Percentiles rank a stretch among this genome's conserved stretches.
Evolutionary conservation across 2,888 invertebrate species (phyloP).

Genomic region (Lampropteryx suffumata): DNA sequence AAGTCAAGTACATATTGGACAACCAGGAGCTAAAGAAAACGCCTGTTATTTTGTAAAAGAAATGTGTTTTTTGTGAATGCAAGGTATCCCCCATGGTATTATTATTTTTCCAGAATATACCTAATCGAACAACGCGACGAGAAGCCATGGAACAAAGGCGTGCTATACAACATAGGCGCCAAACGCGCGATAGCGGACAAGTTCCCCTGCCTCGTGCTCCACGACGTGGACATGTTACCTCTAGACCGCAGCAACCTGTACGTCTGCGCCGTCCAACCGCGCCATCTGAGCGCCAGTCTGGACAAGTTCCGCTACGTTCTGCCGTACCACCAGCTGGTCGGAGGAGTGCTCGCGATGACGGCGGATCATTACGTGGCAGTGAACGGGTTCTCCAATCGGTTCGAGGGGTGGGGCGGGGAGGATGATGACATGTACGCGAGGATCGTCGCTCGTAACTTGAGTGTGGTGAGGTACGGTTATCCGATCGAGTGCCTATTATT

Average conservation of each 20-base stretch:
- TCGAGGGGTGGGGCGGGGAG: constrained; percentile 74
- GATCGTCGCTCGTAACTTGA: constrained; percentile 46
- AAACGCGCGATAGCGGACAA: constrained; percentile 87
- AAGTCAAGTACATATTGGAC: no score
- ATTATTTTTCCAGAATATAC: constrained; percentile 83
- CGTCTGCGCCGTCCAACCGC: constrained; percentile 88
- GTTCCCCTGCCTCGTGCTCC: constrained; percentile 93
- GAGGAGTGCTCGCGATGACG: constrained; percentile 67
- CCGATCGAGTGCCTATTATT: no score
- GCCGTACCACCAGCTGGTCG: constrained; percentile 53
- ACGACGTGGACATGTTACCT: constrained; percentile 95
- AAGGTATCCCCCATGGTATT: no score
- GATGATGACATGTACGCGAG: constrained; percentile 69
- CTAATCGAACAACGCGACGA: constrained; percentile 91
- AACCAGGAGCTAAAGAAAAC: no score
- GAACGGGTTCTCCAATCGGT: constrained; percentile 71
- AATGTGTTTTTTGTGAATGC: no score
- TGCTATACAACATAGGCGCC: constrained; percentile 93
- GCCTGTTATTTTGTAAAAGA: no score
- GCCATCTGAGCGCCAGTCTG: constrained; percentile 94
- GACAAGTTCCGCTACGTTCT: constrained; percentile 85
- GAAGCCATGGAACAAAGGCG: constrained; percentile 92
- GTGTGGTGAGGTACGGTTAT: constrained; percentile 58
- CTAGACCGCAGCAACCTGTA: constrained; percentile 91
- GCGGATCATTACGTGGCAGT: constrained; percentile 56